Evolutionary conservation across 2,888 invertebrate genomes (phyloP), one percentile per base, ranked within the genome.

Genomic region (Ophion slaviceki): DNA sequence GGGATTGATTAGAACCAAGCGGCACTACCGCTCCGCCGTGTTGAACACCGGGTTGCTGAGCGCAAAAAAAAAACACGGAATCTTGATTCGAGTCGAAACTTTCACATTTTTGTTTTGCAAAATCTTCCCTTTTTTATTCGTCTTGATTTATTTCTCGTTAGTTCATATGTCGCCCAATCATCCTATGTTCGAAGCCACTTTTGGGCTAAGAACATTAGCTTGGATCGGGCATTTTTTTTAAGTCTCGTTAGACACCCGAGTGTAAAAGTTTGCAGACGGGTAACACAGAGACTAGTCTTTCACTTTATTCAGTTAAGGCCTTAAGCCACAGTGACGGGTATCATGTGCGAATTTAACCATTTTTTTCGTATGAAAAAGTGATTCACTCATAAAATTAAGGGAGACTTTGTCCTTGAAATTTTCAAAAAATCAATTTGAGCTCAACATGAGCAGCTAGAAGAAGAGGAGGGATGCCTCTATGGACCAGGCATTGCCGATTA

Each of bases 1-100:
- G 93, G 5, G 93, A 91, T 88, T 94, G 94, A 90, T 92, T 93
- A 84, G 94, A 92, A 83, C 92, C 93, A 84, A 93, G 66, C 57
- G 92, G 92, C 11, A 85, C 88, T 45, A 92, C 92, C 53, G 90
- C 92, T 45, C 91, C 92, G 36, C 91, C 91, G 80, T 93, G 93
- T 53, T 93, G 93, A 80, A 91, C 91, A 85, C 59, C 59, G 88
- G 93, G 93, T 87, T 93, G 92, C 89, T 93, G 92, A 74, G 40
- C 11, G 45, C n/a, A 2, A 53, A 53, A 59, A 77, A 53, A 81
- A 76, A 85, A 81, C 14, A 28, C 17, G 28, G 20, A 70, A 24
- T 47, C 47, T 76, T 53, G 17, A 45, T 24, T 20, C n/a, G 59
- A 10, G 72, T 40, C 4, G 28, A 32, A 8, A 2, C 86, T 71